Evolutionary conservation across 2,888 invertebrate species (phyloP).

Genomic region (Dendrolimus houi): DNA sequence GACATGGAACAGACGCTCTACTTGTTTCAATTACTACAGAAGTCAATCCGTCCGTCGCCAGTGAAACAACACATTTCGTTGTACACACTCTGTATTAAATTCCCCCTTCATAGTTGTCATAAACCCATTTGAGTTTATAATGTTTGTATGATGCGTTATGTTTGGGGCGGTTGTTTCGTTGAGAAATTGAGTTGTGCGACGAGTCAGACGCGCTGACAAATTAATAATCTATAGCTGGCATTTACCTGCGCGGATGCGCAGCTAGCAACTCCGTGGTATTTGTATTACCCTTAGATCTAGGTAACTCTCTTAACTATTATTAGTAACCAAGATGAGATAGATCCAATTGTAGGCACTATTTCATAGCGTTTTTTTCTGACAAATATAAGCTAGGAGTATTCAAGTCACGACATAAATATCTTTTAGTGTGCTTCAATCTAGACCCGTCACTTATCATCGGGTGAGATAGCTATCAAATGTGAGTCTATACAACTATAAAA

Average conservation of each 20-base stretch:
- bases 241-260: slow-evolving; percentile 44
- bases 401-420: no score
- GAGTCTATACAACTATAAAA: no score
- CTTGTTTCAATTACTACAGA: slow-evolving; percentile 28
- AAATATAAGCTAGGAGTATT: no score
- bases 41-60: slow-evolving; percentile 27
- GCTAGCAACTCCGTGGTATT: no score
- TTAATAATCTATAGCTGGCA: slow-evolving; percentile 59
- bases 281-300: no score
- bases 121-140: slow-evolving; percentile 60
- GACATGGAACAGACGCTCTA: slow-evolving; percentile 11
- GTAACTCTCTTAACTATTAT: no score
- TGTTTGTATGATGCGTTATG: slow-evolving; percentile 27
- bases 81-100: slow-evolving; percentile 32
- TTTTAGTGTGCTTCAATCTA: no score
- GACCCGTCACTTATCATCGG: no score
- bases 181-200: slow-evolving; percentile 28
- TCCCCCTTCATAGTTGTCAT: slow-evolving; percentile 51
- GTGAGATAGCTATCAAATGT: no score
- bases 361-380: no score
- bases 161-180: slow-evolving; percentile 22
- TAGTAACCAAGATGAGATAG: no score
- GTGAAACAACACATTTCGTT: slow-evolving; percentile 17
- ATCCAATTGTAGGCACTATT: no score
- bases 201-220: slow-evolving; percentile 23